These are phyloP conservation scores for Coenonympha glycerion DNA, from an alignment of 2,888 invertebrate genomes.

Conservation along the genomic window DNA sequence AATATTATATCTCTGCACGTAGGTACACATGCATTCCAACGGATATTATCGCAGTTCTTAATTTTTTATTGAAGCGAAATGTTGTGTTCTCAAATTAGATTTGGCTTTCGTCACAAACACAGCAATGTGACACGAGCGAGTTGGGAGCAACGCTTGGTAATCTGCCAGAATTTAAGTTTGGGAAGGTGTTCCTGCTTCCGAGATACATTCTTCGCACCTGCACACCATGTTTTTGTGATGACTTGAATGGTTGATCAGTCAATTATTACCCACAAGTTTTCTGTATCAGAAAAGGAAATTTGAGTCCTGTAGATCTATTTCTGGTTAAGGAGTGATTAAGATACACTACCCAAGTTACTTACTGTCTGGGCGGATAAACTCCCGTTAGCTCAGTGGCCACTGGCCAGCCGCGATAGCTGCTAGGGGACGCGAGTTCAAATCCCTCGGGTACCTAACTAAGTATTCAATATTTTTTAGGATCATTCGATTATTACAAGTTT, in stretches of 20 bases:
- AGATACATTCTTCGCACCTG: slow-evolving; percentile 51
- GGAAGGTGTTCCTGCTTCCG: slow-evolving; percentile 60
- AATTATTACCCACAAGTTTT: not conserved
- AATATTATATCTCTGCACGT: no score
- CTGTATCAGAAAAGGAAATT: not conserved
- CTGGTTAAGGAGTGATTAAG: no score
- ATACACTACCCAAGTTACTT: no score
- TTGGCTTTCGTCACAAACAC: slow-evolving; percentile 44
- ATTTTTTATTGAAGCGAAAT: slow-evolving; percentile 26
- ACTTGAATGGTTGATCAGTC: not conserved
- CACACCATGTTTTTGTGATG: slow-evolving; percentile 12
- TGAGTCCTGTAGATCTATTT: no score
- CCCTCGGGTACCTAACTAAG: no score
- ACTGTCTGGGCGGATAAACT: no score
- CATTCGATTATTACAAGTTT: no score
- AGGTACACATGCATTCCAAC: not conserved
- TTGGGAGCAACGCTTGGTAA: slow-evolving; percentile 49
- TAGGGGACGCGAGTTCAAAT: no score
- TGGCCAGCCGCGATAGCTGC: no score
- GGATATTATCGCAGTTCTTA: slow-evolving; percentile 12
- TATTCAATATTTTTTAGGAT: no score
- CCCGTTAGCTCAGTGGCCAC: no score
- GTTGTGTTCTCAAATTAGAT: slow-evolving; percentile 31
- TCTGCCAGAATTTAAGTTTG: slow-evolving; percentile 41
- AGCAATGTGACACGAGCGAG: slow-evolving; percentile 35